A percentile compares a stretch with the other conserved stretches of the same genome.
These are phyloP conservation scores for Callitettix versicolor DNA, from an alignment of 1,140 invertebrate genomes.

Conservation along the genomic window DNA sequence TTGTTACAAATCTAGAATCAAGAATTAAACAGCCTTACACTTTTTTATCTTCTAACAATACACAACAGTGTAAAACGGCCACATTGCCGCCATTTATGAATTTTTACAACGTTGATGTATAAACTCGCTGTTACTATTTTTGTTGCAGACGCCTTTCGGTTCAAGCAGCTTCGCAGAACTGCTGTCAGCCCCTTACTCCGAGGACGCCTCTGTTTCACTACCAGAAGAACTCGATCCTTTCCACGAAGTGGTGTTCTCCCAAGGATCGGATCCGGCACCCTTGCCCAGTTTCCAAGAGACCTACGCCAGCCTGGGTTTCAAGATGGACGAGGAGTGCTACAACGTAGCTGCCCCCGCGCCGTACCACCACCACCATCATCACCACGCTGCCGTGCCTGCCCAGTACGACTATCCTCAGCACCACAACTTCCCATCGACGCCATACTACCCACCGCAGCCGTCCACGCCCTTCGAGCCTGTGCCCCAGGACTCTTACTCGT, in stretches of 20 bases:
- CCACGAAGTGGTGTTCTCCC: conserved; percentile 35
- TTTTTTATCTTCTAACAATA: too few relatives aligned
- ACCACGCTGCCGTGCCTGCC: conserved; percentile 26
- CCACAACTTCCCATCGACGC: conserved; percentile 18
- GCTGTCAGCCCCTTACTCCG: conserved; percentile 45
- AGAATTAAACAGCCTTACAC: too few relatives aligned
- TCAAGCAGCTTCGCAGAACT: conserved; percentile 52
- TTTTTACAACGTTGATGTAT: too few relatives aligned
- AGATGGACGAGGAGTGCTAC: conserved; percentile 49
- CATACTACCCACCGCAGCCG: conserved; percentile 29
- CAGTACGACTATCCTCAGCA: conserved; percentile 45
- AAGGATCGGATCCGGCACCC: conserved; percentile 13
- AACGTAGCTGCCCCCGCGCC: conserved; percentile 32
- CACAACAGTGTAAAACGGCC: too few relatives aligned
- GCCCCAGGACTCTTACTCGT: conserved; percentile 36
- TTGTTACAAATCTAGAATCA: too few relatives aligned
- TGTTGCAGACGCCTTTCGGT: conserved; percentile 45
- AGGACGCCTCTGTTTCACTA: conserved; percentile 35
- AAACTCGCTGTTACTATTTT: too few relatives aligned
- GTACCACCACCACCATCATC: conserved; percentile 19
- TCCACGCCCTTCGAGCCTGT: conserved; percentile 43
- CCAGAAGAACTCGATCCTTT: conserved; percentile 41
- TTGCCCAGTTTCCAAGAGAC: conserved; percentile 32
- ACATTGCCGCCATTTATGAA: too few relatives aligned
- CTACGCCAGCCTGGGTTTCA: conserved; percentile 28